Evolutionary conservation across 1,140 invertebrate species (phyloP).

Genomic region (Listronotus oregonensis): DNA sequence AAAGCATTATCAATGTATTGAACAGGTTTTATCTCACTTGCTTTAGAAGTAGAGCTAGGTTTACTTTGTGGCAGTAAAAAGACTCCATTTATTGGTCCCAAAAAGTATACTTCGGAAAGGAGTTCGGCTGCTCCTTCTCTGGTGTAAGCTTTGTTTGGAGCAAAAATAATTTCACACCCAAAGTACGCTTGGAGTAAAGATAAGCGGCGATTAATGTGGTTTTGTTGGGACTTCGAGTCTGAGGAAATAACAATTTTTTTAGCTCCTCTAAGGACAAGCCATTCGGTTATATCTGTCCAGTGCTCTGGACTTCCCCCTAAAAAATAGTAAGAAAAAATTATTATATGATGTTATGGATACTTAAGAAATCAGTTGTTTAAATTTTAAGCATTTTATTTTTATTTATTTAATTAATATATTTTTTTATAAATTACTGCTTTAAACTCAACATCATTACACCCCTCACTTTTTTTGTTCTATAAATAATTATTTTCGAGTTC

Average conservation of each 20-base stretch:
- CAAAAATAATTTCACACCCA: constrained; percentile 43
- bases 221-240: constrained; percentile 45
- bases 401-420: too few species aligned
- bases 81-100: constrained; percentile 48
- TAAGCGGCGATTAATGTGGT: constrained; percentile 44
- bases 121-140: constrained; percentile 49
- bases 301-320: constrained; percentile 83
- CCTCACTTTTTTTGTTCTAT: too few species aligned
- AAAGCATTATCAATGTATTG: constrained; percentile 50
- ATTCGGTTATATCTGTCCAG: constrained; percentile 85
- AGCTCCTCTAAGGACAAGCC: constrained; percentile 82
- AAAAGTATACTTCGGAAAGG: constrained; percentile 43
- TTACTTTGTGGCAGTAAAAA: constrained; percentile 45
- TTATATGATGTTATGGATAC: too few species aligned
- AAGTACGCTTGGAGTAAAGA: constrained; percentile 44
- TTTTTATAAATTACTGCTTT: too few species aligned
- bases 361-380: too few species aligned
- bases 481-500: too few species aligned
- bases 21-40: constrained; percentile 46
- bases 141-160: constrained; percentile 43
- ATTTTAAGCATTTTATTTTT: too few species aligned
- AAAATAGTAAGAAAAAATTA: too few species aligned
- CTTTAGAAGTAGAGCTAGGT: constrained; percentile 16
- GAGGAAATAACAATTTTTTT: constrained; percentile 67
- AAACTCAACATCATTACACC: too few species aligned